phyloP scores from a whole-genome alignment of 2,113 vertebrate species.

The Pluvianellus socialis region DNA sequence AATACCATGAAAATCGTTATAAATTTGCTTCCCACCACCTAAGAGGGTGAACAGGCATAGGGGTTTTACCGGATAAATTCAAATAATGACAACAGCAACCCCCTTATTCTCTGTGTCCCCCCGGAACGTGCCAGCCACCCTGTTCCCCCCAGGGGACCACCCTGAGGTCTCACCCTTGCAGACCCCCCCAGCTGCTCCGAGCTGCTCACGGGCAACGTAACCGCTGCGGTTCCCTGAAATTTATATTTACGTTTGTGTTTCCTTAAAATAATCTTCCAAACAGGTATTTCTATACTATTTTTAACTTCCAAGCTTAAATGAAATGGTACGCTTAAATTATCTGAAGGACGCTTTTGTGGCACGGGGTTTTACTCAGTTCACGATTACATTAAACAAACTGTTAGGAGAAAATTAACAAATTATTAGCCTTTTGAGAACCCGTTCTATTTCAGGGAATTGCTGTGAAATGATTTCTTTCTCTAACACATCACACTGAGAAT shows the following conservation, averaged over 20 bases:
- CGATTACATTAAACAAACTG: background rate
- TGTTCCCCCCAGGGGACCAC: background rate
- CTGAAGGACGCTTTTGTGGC: background rate
- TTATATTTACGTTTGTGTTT: background rate
- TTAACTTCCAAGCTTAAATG: background rate
- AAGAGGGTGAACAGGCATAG: background rate
- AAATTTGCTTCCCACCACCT: background rate
- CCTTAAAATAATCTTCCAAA: background rate
- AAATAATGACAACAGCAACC: background rate
- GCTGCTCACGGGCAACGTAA: accelerated
- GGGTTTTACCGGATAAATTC: background rate
- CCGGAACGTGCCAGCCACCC: accelerated
- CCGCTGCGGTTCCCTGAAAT: background rate
- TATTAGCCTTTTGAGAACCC: background rate
- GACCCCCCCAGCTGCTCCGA: accelerated
- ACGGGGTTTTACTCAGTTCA: background rate
- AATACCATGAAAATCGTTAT: background rate
- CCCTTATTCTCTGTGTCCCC: accelerated
- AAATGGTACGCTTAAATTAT: background rate
- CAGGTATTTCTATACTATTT: background rate
- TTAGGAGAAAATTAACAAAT: background rate
- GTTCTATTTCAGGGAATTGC: background rate
- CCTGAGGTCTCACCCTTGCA: background rate
- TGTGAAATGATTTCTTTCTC: background rate
- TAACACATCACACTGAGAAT: too few relatives aligned